Evolutionary conservation across 2,888 invertebrate species (phyloP).

Genomic region (Acanthacorydalis orientalis): DNA sequence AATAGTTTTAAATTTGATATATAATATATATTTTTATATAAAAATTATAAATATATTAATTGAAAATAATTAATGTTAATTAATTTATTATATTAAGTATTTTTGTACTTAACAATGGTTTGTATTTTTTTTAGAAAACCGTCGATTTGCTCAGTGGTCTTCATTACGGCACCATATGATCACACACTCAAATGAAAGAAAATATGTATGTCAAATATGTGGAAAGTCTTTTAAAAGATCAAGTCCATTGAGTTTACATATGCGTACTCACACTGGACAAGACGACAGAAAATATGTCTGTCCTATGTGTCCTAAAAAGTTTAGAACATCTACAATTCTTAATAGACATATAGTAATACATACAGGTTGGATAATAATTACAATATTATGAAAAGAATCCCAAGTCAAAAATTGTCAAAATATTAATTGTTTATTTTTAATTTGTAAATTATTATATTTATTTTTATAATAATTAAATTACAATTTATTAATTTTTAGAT

Average conservation of each 20-base stretch:
- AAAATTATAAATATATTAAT: too few relatives aligned
- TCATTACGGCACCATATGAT: constrained; percentile 4
- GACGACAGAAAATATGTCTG: constrained; percentile 6
- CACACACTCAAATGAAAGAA: constrained; percentile 6
- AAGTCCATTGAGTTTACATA: constrained; percentile 5
- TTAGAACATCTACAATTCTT: constrained; percentile 6
- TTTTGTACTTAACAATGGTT: constrained; percentile 4
- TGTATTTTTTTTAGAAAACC: constrained; percentile 4
- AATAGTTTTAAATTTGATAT: too few relatives aligned
- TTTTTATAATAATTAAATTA: too few relatives aligned
- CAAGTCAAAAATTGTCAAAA: too few relatives aligned
- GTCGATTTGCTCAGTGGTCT: constrained; percentile 3
- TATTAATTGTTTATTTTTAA: too few relatives aligned
- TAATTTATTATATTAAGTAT: too few relatives aligned
- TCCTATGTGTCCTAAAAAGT: constrained; percentile 6
- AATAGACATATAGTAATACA: constrained; percentile 6
- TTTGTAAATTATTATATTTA: too few relatives aligned
- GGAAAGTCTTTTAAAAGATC: constrained; percentile 6
- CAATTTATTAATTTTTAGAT: too few relatives aligned
- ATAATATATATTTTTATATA: too few relatives aligned
- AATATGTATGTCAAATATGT: constrained; percentile 6
- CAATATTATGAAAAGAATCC: too few relatives aligned
- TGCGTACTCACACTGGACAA: constrained; percentile 4
- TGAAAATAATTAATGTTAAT: too few relatives aligned
- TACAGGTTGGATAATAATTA: background rate